These are phyloP conservation scores for Rhagologus leucostigma DNA, from an alignment of 2,113 vertebrate species.

Conservation along the genomic window DNA sequence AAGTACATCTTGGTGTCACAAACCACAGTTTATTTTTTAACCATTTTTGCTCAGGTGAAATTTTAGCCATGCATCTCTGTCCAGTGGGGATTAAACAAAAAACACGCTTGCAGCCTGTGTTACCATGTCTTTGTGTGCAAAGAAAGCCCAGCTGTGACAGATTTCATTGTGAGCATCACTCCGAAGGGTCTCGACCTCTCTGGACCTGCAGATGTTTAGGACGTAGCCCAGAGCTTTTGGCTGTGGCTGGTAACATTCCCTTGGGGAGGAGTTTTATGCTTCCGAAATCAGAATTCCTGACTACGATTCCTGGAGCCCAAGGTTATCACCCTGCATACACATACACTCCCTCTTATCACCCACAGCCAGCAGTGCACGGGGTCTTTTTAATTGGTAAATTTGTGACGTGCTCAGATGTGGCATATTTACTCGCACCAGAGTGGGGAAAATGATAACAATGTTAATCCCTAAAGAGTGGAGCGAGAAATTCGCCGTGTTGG, in stretches of 20 bases:
- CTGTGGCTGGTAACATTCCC: neutral
- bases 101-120: neutral
- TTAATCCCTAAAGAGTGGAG: neutral
- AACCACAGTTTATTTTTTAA: neutral
- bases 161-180: neutral
- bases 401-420: neutral
- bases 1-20: neutral
- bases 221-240: accelerated
- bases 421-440: neutral
- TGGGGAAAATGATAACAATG: neutral
- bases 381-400: neutral
- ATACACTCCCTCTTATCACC: neutral
- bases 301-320: neutral
- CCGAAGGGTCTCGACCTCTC: neutral
- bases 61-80: neutral
- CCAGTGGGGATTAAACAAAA: neutral
- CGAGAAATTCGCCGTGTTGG: accelerated
- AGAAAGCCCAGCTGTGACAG: neutral
- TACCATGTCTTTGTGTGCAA: neutral
- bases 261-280: neutral
- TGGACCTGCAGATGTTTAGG: neutral
- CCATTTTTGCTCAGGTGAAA: neutral
- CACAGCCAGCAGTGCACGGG: neutral
- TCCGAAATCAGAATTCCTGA: neutral
- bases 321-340: neutral